A percentile compares a stretch with the other conserved stretches of the same genome.
These are phyloP conservation scores for Pyrgilauda ruficollis DNA, from an alignment of 2,113 vertebrate species.

Conservation along the genomic window DNA sequence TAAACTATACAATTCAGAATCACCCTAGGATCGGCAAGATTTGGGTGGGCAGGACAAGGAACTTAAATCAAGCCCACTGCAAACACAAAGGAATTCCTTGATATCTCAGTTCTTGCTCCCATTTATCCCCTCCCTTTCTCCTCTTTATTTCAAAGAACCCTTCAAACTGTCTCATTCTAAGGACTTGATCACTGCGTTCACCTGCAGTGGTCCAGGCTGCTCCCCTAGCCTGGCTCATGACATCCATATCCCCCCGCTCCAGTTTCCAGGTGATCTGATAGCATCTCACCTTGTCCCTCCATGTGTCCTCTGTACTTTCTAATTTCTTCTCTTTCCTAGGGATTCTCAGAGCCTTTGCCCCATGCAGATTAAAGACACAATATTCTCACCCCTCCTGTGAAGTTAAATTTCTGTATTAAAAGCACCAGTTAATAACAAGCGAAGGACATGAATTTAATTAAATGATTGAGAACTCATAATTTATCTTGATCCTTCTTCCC, in stretches of 20 bases:
- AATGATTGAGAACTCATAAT: background rate
- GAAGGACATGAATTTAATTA: background rate
- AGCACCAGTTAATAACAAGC: background rate
- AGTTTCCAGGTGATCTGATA: background rate
- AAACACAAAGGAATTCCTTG: background rate
- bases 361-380: background rate
- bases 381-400: background rate
- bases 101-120: background rate
- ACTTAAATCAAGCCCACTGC: background rate
- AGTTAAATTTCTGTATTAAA: background rate
- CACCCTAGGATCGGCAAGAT: background rate
- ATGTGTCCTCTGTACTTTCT: accelerated
- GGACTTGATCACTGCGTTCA: accelerated
- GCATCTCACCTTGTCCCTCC: background rate
- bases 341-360: background rate
- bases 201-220: background rate
- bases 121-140: background rate
- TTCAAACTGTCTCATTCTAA: background rate
- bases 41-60: background rate
- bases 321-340: background rate
- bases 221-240: background rate
- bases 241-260: background rate
- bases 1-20: background rate
- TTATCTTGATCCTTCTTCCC: background rate
- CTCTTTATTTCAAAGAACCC: background rate